Evolutionary conservation across 2,888 invertebrate genomes (phyloP).

Genomic region (Tethea ocularis): DNA sequence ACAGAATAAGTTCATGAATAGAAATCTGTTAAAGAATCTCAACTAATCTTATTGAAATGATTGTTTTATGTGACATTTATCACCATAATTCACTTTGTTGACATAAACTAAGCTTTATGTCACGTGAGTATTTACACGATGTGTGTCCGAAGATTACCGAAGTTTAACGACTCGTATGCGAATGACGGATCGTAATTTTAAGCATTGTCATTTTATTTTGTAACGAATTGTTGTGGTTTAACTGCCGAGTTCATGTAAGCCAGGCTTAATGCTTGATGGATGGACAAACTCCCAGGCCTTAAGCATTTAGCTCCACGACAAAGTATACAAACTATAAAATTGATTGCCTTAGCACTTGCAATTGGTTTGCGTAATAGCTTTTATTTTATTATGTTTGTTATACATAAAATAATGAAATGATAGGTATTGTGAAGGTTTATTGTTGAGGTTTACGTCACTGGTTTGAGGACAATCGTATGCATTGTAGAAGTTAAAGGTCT

Average conservation of each 20-base stretch:
- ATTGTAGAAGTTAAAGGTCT: not conserved
- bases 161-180: not conserved
- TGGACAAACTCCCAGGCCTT: not conserved
- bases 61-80: not conserved
- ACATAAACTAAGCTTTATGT: conserved; percentile 2
- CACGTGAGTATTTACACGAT: not conserved
- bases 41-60: no score
- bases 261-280: not conserved
- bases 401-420: not conserved
- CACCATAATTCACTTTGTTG: not conserved
- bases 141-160: not conserved
- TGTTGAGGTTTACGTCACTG: not conserved
- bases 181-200: not conserved
- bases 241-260: not conserved
- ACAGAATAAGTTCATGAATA: no score
- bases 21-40: no score
- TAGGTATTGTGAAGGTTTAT: not conserved
- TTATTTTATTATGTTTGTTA: not conserved
- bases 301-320: not conserved
- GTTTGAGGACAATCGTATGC: not conserved
- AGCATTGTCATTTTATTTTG: not conserved
- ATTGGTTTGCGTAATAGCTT: not conserved
- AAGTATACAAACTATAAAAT: not conserved
- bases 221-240: not conserved
- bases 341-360: not conserved